Evolutionary conservation across 1,140 invertebrate genomes (phyloP), one percentile per base, ranked within the genome.

Genomic region (honey bee (Apis mellifera)): DNA sequence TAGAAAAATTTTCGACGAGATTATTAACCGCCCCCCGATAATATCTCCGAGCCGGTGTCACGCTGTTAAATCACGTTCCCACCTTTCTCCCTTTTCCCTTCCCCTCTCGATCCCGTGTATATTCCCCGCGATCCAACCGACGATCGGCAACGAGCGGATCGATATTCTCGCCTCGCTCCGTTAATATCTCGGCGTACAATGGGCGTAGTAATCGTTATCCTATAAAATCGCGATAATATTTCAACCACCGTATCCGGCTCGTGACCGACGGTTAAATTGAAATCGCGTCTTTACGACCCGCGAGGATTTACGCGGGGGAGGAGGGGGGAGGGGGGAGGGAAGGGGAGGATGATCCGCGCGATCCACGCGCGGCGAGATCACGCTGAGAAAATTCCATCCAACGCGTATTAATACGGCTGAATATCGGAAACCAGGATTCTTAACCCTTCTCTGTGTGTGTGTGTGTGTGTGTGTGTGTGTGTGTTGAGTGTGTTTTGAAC

Each of bases 371-470:
- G 57, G 66, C 23, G 78, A n/a, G 32, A 50, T 17, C 70, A 74
- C 32, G 78, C 78, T 80, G 78, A 80, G 78, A 74, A 65, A 66
- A 80, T 80, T 80, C 23, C 78, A 73, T 74, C 70, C 42, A 26
- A 2, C 52, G 23, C 15, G 9, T 78, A 80, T 80, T 80, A 80
- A 80, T 74, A 80, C 0, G 74, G 60, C 70, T 42, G 60, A 65
- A 80, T 66, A 74, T 80, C 64, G 32, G 50, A 48, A 11, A 42
- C 15, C 1, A 62, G n/a, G 60, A 74, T 80, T 80, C 73, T 74
- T 74, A 52, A 8, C 5, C 23, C 12, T 21, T 9, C 17, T 11
- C 32, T n/a, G 26, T 26, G 26, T 26, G 26, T 26, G n/a, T n/a
- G n/a, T n/a, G 26, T 26, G 26, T 26, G 26, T 26, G 26, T 26